These are phyloP conservation scores for Neosilurus hyrtlii DNA, from an alignment of 2,797 vertebrate species.

Conservation along the genomic window DNA sequence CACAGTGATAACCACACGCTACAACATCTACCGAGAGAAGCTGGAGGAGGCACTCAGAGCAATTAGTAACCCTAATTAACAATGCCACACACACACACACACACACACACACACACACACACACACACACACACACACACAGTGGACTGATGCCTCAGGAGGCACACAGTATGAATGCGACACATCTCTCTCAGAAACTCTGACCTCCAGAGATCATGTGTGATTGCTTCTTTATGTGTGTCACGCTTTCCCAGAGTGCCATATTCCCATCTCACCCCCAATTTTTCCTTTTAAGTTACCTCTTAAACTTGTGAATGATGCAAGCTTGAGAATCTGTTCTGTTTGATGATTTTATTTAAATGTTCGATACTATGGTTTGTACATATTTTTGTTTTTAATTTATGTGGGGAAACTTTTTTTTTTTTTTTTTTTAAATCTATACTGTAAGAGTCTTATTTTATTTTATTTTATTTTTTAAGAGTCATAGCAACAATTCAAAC, in stretches of 20 bases:
- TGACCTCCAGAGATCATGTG: constrained; percentile 25
- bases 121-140: constrained; percentile 51
- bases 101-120: constrained; percentile 39
- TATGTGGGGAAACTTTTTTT: constrained; percentile 69
- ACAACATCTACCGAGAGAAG: constrained; percentile 79
- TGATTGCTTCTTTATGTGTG: background rate
- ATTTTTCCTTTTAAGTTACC: constrained; percentile 51
- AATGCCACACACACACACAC: constrained; percentile 48
- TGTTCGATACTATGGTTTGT: constrained; percentile 68
- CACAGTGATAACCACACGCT: constrained; percentile 78
- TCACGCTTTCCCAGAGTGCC: constrained; percentile 60
- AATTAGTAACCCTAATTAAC: constrained; percentile 70
- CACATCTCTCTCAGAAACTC: constrained; percentile 17
- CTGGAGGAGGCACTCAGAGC: constrained; percentile 85
- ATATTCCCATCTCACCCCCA: constrained; percentile 55
- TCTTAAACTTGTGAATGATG: constrained; percentile 64
- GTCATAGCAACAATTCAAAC: constrained; percentile 47
- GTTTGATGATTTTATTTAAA: constrained; percentile 68
- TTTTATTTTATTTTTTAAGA: constrained; percentile 55
- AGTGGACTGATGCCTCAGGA: constrained; percentile 33
- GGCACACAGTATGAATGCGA: constrained; percentile 32
- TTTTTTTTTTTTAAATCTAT: constrained; percentile 39
- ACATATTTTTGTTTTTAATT: constrained; percentile 75
- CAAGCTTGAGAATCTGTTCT: constrained; percentile 56
- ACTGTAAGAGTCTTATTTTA: constrained; percentile 66